These are phyloP conservation scores for Gymnothorax javanicus DNA, from an alignment of 2,797 vertebrate species.

Conservation along the genomic window DNA sequence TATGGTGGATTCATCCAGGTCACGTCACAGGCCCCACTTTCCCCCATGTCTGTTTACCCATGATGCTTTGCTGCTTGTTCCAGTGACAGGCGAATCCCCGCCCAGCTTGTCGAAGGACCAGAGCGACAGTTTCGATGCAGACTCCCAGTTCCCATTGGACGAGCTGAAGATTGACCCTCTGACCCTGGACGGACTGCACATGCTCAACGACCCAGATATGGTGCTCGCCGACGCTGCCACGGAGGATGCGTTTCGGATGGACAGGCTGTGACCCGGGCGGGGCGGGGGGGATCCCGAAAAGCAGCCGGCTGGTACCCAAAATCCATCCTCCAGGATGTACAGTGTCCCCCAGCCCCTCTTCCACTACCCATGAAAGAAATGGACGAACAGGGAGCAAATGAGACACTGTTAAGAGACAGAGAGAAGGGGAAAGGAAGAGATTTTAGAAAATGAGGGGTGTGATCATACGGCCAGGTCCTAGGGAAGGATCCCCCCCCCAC, in stretches of 20 bases:
- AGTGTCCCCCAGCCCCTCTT: neutral
- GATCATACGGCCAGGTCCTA: slow-evolving; percentile 61
- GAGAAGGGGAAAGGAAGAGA: neutral
- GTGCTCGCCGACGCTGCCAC: slow-evolving; percentile 94
- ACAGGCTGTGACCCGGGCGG: slow-evolving; percentile 81
- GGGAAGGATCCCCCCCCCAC: slow-evolving; percentile 72
- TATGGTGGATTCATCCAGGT: too few relatives aligned
- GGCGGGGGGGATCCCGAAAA: neutral
- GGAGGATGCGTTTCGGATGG: slow-evolving; percentile 99
- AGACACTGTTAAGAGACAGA: neutral
- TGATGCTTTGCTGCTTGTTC: neutral
- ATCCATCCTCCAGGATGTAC: neutral
- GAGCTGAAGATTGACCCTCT: slow-evolving; percentile 98
- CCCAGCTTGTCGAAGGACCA: slow-evolving; percentile 99
- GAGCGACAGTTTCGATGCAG: slow-evolving; percentile 90
- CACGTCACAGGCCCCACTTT: neutral
- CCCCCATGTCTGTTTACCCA: neutral
- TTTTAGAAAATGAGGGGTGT: neutral
- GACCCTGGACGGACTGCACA: slow-evolving; percentile 96
- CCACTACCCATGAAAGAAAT: too few relatives aligned
- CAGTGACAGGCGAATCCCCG: slow-evolving; percentile 94
- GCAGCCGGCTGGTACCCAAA: neutral
- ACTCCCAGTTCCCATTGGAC: slow-evolving; percentile 96
- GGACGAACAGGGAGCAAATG: too few relatives aligned
- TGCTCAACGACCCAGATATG: slow-evolving; percentile 98